phyloP scores from a whole-genome alignment of 2,888 invertebrate species.

The Notodonta dromedarius region DNA sequence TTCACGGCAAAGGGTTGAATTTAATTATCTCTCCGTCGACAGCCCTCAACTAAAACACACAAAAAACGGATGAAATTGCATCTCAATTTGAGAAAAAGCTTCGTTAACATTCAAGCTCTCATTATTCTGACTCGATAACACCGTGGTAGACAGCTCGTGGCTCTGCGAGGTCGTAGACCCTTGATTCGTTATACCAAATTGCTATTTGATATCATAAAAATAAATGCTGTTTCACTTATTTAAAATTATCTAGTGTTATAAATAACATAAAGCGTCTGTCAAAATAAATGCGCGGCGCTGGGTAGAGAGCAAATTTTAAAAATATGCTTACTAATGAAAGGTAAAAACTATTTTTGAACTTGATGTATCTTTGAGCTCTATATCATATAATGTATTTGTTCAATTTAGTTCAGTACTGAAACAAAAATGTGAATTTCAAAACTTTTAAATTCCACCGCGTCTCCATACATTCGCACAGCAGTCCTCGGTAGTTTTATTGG shows the following conservation, averaged over 20 bases:
- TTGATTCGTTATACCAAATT: constrained; percentile 51
- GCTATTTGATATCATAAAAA: constrained; percentile 46
- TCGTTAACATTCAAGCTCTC: constrained; percentile 44
- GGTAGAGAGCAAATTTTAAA: background rate
- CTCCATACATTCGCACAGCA: constrained; percentile 31
- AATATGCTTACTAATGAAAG: background rate
- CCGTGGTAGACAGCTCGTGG: constrained; percentile 39
- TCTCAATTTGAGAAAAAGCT: constrained; percentile 53
- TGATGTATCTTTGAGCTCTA: background rate
- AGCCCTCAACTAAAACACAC: constrained; percentile 59
- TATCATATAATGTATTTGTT: background rate
- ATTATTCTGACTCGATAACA: constrained; percentile 45
- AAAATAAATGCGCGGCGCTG: background rate
- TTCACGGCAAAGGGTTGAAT: constrained; percentile 78
- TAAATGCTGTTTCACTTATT: background rate
- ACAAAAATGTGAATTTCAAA: background rate
- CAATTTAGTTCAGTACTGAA: background rate
- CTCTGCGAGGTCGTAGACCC: constrained; percentile 48
- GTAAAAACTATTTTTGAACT: background rate
- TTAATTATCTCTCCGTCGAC: constrained; percentile 75
- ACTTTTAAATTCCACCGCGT: background rate
- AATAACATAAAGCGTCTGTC: background rate
- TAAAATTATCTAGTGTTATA: background rate
- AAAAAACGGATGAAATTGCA: constrained; percentile 65
- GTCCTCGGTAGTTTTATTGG: constrained; percentile 55